phyloP scores from a whole-genome alignment of 2,888 invertebrate genomes.

The Parochlus steinenii region DNA sequence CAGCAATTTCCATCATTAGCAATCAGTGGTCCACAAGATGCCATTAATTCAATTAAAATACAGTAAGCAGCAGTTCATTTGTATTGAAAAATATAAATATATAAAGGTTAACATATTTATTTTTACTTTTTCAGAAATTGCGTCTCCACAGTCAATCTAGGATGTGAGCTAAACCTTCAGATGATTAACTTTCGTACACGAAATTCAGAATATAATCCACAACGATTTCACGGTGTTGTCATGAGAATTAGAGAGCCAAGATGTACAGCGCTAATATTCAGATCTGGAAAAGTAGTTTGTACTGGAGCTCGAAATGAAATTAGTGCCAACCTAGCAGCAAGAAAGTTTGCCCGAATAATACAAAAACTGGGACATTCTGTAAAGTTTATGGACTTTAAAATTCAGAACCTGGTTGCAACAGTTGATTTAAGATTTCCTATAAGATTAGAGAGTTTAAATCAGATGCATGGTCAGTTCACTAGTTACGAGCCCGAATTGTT shows the following conservation, averaged over 20 bases:
- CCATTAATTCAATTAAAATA: conserved; percentile 40
- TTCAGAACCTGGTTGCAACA: conserved; percentile 62
- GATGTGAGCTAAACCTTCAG: conserved; percentile 51
- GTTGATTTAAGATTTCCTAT: conserved; percentile 59
- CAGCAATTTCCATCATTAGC: too few species aligned
- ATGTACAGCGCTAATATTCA: conserved; percentile 51
- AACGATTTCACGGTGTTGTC: conserved; percentile 64
- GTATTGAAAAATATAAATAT: background rate
- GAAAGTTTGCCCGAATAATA: conserved; percentile 68
- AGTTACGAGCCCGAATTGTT: conserved; percentile 97
- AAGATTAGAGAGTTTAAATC: conserved; percentile 53
- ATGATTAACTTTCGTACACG: conserved; percentile 62
- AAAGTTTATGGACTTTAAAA: conserved; percentile 58
- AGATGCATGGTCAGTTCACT: conserved; percentile 56
- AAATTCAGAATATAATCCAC: conserved; percentile 70
- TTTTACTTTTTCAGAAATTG: conserved; percentile 42
- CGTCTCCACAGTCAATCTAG: conserved; percentile 61
- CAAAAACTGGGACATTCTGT: conserved; percentile 54
- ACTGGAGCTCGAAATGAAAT: conserved; percentile 66
- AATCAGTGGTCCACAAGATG: conserved; percentile 40
- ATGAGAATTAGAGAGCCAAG: conserved; percentile 69
- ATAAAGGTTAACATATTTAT: conserved; percentile 2
- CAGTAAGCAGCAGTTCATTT: conserved; percentile 31
- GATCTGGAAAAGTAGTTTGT: conserved; percentile 67
- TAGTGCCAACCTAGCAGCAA: conserved; percentile 56